Conservation (phyloP, 2,113 vertebrate species). For the Pagrus major region DNA sequence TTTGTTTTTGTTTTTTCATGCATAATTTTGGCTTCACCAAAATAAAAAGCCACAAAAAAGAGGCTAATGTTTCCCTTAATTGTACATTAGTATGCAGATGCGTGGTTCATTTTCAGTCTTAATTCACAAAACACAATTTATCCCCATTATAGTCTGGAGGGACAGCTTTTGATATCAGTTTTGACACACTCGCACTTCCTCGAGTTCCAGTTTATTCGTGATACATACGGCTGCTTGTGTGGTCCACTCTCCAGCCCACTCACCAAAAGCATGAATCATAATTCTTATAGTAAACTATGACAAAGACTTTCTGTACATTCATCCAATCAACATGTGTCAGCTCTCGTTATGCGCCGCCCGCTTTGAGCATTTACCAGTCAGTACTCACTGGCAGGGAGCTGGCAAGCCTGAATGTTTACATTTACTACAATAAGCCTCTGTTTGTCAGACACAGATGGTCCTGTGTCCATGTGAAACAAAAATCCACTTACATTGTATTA, state of each 20-base stretch:
- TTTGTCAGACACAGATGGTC: constrained; percentile 21
- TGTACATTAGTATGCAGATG: constrained; percentile 17
- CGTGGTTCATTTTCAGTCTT: constrained; percentile 7
- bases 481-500: not conserved
- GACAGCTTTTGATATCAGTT: constrained; percentile 28
- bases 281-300: constrained; percentile 61
- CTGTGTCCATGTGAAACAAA: not conserved
- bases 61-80: not conserved
- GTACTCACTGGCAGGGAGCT: constrained; percentile 16
- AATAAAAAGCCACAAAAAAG: not conserved
- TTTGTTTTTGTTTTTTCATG: not conserved
- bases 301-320: constrained; percentile 59
- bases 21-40: not conserved
- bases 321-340: constrained; percentile 45
- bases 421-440: not conserved
- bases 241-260: constrained; percentile 51
- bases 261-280: constrained; percentile 55
- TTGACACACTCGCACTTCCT: constrained; percentile 45
- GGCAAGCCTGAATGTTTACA: constrained; percentile 11
- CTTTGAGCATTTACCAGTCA: constrained; percentile 25
- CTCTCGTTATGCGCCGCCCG: constrained; percentile 14
- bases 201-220: constrained; percentile 33
- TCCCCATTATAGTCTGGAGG: constrained; percentile 20
- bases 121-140: constrained; percentile 16
- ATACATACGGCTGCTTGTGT: constrained; percentile 22